These are phyloP conservation scores for Aphidius ervi DNA, from an alignment of 1,140 invertebrate genomes.

Conservation along the genomic window DNA sequence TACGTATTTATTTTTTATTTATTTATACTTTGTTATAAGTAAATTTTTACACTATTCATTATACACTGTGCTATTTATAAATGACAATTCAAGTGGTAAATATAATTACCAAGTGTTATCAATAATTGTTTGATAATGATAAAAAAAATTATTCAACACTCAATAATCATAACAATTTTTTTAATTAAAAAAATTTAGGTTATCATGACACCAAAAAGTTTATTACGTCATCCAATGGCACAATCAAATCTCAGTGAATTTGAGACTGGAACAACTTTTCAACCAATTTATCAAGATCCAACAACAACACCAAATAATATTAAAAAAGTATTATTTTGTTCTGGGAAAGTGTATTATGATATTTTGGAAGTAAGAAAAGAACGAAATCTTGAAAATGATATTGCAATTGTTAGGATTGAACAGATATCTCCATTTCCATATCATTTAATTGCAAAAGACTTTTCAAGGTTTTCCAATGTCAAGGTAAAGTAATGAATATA, in stretches of 20 bases:
- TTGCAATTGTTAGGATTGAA: slow-evolving; percentile 78
- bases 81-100: background rate
- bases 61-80: background rate
- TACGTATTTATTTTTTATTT: background rate
- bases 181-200: slow-evolving; percentile 22
- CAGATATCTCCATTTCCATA: slow-evolving; percentile 85
- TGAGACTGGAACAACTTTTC: slow-evolving; percentile 43
- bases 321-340: slow-evolving; percentile 72
- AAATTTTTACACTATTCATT: background rate
- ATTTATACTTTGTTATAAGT: slow-evolving; percentile 1
- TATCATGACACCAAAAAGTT: slow-evolving; percentile 75
- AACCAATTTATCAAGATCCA: slow-evolving; percentile 58
- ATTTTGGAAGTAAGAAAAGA: slow-evolving; percentile 64
- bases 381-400: slow-evolving; percentile 62
- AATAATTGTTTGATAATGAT: too few species aligned
- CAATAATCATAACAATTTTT: too few species aligned
- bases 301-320: slow-evolving; percentile 61
- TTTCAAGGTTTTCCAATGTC: slow-evolving; percentile 69
- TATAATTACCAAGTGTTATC: background rate
- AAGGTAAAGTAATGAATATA: slow-evolving; percentile 50
- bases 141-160: too few species aligned
- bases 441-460: slow-evolving; percentile 67
- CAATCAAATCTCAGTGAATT: slow-evolving; percentile 70
- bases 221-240: slow-evolving; percentile 69
- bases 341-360: slow-evolving; percentile 84